Base-by-base conservation (phyloP, 2,797 vertebrate species). In the Rachycentron canadum region DNA sequence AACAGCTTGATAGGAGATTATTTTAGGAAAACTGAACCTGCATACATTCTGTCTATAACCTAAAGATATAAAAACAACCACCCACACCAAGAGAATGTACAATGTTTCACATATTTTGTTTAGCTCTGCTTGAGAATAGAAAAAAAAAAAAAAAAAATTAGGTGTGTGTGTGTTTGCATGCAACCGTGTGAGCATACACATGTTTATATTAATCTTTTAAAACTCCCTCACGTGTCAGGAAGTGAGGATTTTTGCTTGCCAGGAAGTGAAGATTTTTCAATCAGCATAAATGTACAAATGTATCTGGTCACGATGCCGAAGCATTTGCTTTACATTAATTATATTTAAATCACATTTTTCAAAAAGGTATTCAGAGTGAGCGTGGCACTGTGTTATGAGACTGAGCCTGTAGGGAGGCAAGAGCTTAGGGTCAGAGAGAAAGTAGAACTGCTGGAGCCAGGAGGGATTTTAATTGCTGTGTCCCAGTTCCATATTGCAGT, bases 1-100 rank as follows among this genome's bases (percentile, higher is more conserved):
- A 61, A 82, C 64, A 84, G 86, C 64, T 78, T 76, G 50, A 71
- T 65, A 25, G 38, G 56, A 83, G 58, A 84, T 79, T 80, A 75
- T 69, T 85, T 86, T 68, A 70, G 52, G 63, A 61, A 58, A 60
- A 66, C 21, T 43, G 64, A 83, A 80, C 38, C 25, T 41, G 62
- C 36, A 79, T 43, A 61, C 34, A 66, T 43, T 80, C 25, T 36
- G 10, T 76, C 73, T 78, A 40, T 32, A 82, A 69, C 6, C 26
- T 47, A 8, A 65, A 69, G 21, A 79, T 85, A 59, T 52, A 62
- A 73, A 70, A 76, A 49, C 2, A 2, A 50, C 36, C 49, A 34
- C 47, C 75, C 49, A 78, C 69, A 78, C 36, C 3, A 38, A 36
- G 56, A 52, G 25, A 69, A 66, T 71, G 14, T 19, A 26, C 64